phyloP scores from a whole-genome alignment of 1,140 invertebrate species.

The Drosophila micromelanica region DNA sequence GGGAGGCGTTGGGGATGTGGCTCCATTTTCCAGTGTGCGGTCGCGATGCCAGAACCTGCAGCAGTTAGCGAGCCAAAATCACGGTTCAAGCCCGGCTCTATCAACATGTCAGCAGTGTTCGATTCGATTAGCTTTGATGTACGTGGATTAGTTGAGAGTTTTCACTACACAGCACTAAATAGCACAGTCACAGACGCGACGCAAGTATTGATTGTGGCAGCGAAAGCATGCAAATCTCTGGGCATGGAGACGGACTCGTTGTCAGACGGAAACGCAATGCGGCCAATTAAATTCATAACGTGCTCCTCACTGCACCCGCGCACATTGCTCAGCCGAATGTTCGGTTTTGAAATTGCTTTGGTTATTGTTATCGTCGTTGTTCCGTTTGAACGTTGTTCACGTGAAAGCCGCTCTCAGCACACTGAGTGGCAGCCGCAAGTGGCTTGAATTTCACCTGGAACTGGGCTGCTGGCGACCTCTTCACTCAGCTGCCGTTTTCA shows the following conservation, averaged over 20 bases:
- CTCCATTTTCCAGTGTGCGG: slow-evolving; percentile 84
- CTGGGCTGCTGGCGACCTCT: slow-evolving; percentile 31
- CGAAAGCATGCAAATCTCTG: slow-evolving; percentile 6
- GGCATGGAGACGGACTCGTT: slow-evolving; percentile 14
- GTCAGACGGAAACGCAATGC: slow-evolving; percentile 52
- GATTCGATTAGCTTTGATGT: slow-evolving; percentile 35
- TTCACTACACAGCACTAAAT: slow-evolving; percentile 15
- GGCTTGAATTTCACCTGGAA: slow-evolving; percentile 65
- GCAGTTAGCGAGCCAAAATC: slow-evolving; percentile 82
- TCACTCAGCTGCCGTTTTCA: slow-evolving; percentile 41
- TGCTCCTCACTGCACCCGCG: slow-evolving; percentile 37
- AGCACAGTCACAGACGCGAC: slow-evolving; percentile 7
- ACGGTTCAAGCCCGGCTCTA: slow-evolving; percentile 83
- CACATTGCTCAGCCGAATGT: slow-evolving; percentile 19
- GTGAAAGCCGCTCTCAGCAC: slow-evolving; percentile 80
- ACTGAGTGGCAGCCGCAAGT: slow-evolving; percentile 65
- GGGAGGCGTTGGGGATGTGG: slow-evolving; percentile 74
- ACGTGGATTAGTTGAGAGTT: slow-evolving; percentile 14
- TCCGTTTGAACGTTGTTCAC: slow-evolving; percentile 77
- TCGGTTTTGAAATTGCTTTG: slow-evolving; percentile 6
- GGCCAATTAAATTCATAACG: slow-evolving; percentile 70
- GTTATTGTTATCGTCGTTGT: slow-evolving; percentile 20
- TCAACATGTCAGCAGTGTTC: slow-evolving; percentile 76
- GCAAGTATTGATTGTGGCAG: slow-evolving; percentile 13
- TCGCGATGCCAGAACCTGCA: slow-evolving; percentile 75